These are phyloP conservation scores for Conus ventricosus DNA, from an alignment of 1,140 invertebrate species.

Conservation along the genomic window DNA sequence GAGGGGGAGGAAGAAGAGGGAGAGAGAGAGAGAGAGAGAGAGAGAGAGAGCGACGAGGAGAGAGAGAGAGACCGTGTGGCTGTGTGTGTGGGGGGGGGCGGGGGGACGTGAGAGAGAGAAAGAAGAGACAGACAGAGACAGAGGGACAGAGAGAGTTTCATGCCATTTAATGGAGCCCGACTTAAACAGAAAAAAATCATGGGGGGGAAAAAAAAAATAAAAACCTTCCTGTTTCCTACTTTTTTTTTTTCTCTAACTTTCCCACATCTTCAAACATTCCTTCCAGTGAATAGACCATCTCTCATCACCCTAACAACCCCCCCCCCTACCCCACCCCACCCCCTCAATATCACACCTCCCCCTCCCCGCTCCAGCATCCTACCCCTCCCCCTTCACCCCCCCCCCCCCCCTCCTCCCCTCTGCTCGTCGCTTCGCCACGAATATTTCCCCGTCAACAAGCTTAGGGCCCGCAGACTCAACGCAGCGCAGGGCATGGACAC, in stretches of 20 bases:
- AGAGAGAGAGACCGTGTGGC: too few relatives aligned
- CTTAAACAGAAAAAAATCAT: not conserved
- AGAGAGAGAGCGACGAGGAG: too few relatives aligned
- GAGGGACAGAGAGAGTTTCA: not conserved
- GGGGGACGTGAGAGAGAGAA: slow-evolving; percentile 13
- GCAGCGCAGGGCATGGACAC: too few relatives aligned
- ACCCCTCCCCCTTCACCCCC: too few relatives aligned
- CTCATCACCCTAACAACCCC: not conserved
- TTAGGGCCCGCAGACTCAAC: too few relatives aligned
- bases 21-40: slow-evolving; percentile 5
- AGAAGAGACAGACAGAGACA: slow-evolving; percentile 3
- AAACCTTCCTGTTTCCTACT: not conserved
- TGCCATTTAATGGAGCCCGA: too few relatives aligned
- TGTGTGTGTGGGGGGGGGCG: too few relatives aligned
- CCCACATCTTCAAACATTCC: not conserved
- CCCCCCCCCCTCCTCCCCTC: too few relatives aligned
- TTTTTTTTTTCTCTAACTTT: too few relatives aligned
- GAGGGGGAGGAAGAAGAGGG: not conserved
- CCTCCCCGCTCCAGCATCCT: not conserved
- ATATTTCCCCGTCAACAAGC: too few relatives aligned
- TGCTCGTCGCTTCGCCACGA: too few relatives aligned
- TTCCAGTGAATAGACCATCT: not conserved
- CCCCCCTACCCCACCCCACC: not conserved
- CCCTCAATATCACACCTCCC: not conserved
- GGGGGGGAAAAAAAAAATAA: not conserved